A percentile compares a stretch with the other conserved stretches of the same genome.
phyloP scores from a whole-genome alignment of 2,113 vertebrate genomes.

The Sclerurus mexicanus region DNA sequence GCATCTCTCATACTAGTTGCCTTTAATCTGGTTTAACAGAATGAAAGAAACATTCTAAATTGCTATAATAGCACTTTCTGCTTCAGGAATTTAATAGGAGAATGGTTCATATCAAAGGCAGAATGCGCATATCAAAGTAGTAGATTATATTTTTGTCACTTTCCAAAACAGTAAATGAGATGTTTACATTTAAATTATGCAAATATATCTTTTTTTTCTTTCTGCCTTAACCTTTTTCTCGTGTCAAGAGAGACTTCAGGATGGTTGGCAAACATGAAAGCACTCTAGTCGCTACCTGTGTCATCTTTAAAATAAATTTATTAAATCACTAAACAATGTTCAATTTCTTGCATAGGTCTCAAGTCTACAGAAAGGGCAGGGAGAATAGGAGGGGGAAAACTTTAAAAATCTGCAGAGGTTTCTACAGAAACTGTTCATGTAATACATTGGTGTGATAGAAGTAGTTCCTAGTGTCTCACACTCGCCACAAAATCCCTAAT shows the following conservation, averaged over 20 bases:
- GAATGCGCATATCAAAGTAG: not conserved
- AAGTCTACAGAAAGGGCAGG: not conserved
- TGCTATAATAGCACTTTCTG: not conserved
- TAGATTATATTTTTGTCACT: not conserved
- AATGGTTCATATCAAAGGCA: not conserved
- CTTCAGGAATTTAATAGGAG: constrained; percentile 3
- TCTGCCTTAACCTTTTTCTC: not conserved
- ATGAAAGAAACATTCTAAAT: not conserved
- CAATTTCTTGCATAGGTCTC: not conserved
- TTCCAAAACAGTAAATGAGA: not conserved
- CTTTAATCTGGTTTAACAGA: constrained; percentile 15
- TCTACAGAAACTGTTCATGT: not conserved
- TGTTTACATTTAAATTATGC: not conserved
- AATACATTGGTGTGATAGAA: not conserved
- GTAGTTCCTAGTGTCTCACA: not conserved
- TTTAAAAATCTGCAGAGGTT: not conserved
- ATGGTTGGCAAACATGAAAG: not conserved
- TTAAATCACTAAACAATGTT: not conserved
- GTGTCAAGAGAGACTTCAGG: not conserved
- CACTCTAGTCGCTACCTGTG: not conserved
- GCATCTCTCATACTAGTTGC: not conserved
- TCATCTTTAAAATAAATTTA: not conserved
- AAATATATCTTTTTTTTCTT: not conserved
- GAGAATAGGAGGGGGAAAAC: not conserved
- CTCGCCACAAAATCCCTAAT: not conserved